Conservation (phyloP, 2,113 vertebrate species). For the Gallinago paraguaiae region DNA sequence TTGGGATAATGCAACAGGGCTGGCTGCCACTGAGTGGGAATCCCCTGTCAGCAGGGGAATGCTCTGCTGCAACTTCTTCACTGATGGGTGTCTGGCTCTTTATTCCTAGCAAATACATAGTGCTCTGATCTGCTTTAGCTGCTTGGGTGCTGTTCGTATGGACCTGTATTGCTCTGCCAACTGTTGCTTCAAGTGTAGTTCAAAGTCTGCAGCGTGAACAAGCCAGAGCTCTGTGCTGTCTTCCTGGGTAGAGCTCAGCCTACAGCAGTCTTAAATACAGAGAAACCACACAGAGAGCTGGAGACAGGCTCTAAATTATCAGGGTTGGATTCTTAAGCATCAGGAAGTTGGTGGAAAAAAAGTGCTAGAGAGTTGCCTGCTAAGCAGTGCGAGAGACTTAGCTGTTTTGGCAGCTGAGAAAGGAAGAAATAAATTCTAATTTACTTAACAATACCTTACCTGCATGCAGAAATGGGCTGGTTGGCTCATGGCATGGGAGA, state of each 20-base stretch:
- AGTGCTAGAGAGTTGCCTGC: background rate
- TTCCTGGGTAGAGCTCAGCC: background rate
- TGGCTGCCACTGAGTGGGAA: background rate
- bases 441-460: constrained; percentile 44
- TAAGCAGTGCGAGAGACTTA: background rate
- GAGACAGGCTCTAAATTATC: background rate
- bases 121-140: background rate
- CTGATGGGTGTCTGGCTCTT: background rate
- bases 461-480: constrained; percentile 15
- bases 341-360: background rate
- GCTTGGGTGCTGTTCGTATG: background rate
- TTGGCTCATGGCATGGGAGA: background rate
- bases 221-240: background rate
- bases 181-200: background rate
- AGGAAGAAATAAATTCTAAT: constrained; percentile 48
- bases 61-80: background rate
- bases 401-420: constrained; percentile 12
- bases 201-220: background rate
- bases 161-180: background rate
- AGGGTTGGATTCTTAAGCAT: background rate
- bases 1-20: background rate
- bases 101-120: background rate
- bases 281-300: background rate
- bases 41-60: background rate
- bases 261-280: background rate